Evolutionary conservation across 2,113 vertebrate species (phyloP), one percentile per base, ranked within the genome.

Genomic region (Amia ocellicauda): DNA sequence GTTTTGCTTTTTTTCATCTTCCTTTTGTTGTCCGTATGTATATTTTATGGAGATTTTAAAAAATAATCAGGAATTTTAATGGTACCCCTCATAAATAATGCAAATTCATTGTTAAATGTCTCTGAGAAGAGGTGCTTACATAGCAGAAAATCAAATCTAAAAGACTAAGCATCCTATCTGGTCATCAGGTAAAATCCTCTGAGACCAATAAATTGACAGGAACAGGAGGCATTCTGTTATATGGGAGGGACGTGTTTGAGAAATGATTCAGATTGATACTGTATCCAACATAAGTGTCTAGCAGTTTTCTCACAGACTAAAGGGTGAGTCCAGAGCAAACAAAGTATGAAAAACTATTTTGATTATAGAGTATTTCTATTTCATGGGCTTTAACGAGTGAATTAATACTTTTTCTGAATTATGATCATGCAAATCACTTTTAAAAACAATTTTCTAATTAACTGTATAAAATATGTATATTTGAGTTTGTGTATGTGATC

Each of bases 81-180:
- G 74, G 75, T 77, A 74, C 74, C 31, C 69, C 86, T 85, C 82
- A 89, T 89, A 88, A 87, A 88, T 87, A 89, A 88, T 88, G 86
- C 76, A 85, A 80, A 82, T 83, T 78, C 42, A 29, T 64, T 68
- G 79, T 74, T 85, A 80, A 85, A 83, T 79, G 75, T 77, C 68
- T 79, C 81, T 84, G 84, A 84, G 81, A 79, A 74, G 62, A 68
- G 61, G 66, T 86, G 85, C 85, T 89, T 80, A 75, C 77, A 13
- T 71, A 74, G 87, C 85, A 87, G 73, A 83, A 84, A 62, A 64
- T 72, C 66, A 59, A 74, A 36, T 68, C 57, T 19, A 80, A 82
- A 83, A 66, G 58, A 80, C 82, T 85, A 83, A 83, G 83, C 69
- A 76, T 74, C 79, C 75, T 78, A 68, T 75, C 72, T 78, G 81